A percentile compares a stretch with the other conserved stretches of the same genome.
Evolutionary conservation across 2,113 vertebrate species (phyloP).

Genomic region (Coracopsis vasa): DNA sequence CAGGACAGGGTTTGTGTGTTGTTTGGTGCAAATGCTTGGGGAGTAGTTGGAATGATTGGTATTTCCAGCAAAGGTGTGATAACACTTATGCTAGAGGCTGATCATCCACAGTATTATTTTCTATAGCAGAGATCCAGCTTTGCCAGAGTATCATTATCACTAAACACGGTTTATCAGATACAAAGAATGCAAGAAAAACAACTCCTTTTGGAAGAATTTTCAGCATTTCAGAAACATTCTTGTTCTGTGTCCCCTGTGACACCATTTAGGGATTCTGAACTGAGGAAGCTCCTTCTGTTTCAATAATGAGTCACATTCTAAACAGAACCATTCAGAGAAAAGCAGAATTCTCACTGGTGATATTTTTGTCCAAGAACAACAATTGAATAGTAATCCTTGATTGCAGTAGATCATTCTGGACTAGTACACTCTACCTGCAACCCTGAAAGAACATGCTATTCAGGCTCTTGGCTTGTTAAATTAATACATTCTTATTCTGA

Average conservation of each 20-base stretch:
- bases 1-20: fast-evolving
- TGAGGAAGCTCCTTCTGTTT: background rate
- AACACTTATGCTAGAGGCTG: background rate
- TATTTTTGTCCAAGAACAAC: background rate
- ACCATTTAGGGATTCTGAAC: background rate
- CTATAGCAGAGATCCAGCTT: background rate
- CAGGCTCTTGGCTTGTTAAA: background rate
- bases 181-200: background rate
- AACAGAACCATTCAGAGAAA: background rate
- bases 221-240: background rate
- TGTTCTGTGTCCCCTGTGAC: background rate
- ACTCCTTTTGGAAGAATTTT: background rate
- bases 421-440: background rate
- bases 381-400: background rate
- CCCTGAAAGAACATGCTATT: background rate
- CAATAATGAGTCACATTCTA: background rate
- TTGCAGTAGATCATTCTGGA: background rate
- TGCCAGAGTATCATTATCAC: background rate
- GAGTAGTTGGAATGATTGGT: background rate
- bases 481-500: background rate
- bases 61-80: background rate
- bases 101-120: background rate
- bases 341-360: background rate
- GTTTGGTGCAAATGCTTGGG: background rate
- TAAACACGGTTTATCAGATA: background rate